Base-by-base conservation (phyloP, 1,140 invertebrate species). In the Ceratina japonica region DNA sequence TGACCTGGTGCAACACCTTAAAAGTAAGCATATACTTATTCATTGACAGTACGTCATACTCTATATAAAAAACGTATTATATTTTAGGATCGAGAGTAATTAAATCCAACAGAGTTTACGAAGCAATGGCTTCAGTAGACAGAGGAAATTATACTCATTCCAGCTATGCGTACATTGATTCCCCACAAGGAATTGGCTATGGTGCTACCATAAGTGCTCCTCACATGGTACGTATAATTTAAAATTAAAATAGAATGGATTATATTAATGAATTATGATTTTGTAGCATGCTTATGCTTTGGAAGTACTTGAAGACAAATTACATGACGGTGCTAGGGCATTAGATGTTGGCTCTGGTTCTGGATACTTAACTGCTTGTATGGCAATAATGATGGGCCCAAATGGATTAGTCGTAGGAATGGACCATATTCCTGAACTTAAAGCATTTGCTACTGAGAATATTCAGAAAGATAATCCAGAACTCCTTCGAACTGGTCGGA, bases 171-270 rank as follows among this genome's bases (percentile, higher is more conserved):
- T 99, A 99, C 87, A 94, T 96, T 88, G 98, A 99, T 93, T 94
- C 97, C 52, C 98, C 98, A 0, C 98, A 98, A 92, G 94, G 94
- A 52, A 98, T 98, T 87, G 97, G 97, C 58, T 97, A 94, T 91
- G 96, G 96, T 58, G 98, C 98, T 4, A 99, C 98, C 1, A 99
- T 99, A 72, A 98, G 97, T 94, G 98, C 98, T 73, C 98, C 98
- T 64, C 98, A 99, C 93, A 99, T 99, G 98, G 97, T 98, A 94
- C 37, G 37, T 92, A 82, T 63, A 58, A 52, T 52, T 76, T n/a
- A 54, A 8, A 68, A 69, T 63, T 61, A 13, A 66, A 76, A n/a
- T 71, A 51, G 27, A 20, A 52, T 52, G 20, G 52, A 54, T 51
- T 66, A 65, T 22, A 22, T 58, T 24, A 58, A 75, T 69, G 58